Evolutionary conservation across 2,797 vertebrate species (phyloP), one percentile per base, ranked within the genome.

Genomic region (Syngnathus acus): DNA sequence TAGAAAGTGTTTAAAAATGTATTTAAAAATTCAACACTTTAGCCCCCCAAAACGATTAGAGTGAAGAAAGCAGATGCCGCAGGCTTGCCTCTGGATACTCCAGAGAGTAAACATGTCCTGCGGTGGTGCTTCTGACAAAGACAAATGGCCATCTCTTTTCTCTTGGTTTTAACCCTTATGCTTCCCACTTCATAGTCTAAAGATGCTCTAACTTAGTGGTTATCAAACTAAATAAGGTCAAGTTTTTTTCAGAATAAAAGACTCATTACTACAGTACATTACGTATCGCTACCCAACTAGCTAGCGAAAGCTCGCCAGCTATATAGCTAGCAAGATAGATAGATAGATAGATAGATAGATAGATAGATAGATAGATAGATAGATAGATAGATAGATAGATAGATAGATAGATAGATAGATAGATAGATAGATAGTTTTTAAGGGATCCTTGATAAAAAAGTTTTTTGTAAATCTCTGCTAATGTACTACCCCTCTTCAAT

Each of bases 21-120:
- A 8, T 39, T 10, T 2, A 9, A 39, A 9, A 19, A 17, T 7
- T 39, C 17, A 59, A 59, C 57, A 19, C 17, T 37, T 37, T 16
- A 4, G 32, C 38, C 37, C 19, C 37, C 39, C 7, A 9, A 59
- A 39, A 38, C 19, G 37, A 8, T 48, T 59, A 48, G 55, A 58
- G 21, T 58, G 67, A 62, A 39, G 42, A 14, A 57, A 64, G 69
- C 78, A 69, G 66, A 81, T 82, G 67, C 73, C 73, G 70, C 69
- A 54, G 69, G 61, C 63, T 79, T 77, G 83, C 72, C 78, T 79
- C 73, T 75, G 51, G 62, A 59, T 59, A 68, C 75, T 78, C 71
- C 72, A 72, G 76, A 83, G 77, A 66, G 75, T 75, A 83, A 86
- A 81, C 80, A 79, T 72, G 74, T 73, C 68, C 70, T 73, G 74